Evolutionary conservation across 2,797 vertebrate genomes (phyloP).

Genomic region (Nasua narica): DNA sequence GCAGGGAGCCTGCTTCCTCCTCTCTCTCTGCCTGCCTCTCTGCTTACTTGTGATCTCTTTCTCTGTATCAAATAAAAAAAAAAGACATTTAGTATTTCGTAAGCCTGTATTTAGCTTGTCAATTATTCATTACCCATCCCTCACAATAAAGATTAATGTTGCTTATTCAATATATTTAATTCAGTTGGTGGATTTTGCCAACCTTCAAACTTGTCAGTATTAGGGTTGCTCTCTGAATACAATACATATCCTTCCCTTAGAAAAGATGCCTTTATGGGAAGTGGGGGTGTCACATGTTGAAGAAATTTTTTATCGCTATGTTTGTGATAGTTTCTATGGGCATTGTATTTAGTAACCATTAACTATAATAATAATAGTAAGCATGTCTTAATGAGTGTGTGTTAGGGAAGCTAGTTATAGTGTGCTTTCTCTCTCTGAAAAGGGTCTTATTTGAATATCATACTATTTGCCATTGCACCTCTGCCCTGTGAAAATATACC

Average conservation of each 20-base stretch:
- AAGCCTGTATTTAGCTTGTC: conserved; percentile 57
- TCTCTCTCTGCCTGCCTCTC: no score
- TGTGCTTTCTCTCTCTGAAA: neutral
- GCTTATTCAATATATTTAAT: conserved; percentile 10
- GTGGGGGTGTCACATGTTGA: neutral
- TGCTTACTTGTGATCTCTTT: no score
- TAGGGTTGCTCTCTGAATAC: neutral
- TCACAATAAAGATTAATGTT: conserved; percentile 49
- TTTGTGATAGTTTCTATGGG: neutral
- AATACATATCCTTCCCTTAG: neutral
- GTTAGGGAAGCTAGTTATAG: neutral
- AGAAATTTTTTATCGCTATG: conserved; percentile 28
- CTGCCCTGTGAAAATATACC: conserved; percentile 22
- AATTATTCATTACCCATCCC: conserved; percentile 48
- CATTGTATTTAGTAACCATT: conserved; percentile 6
- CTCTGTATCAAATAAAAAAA: no score
- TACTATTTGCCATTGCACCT: conserved; percentile 7
- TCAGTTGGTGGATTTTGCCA: neutral
- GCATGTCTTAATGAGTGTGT: conserved; percentile 17
- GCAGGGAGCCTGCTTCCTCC: no score
- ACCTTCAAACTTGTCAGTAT: neutral
- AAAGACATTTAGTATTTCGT: conserved; percentile 33
- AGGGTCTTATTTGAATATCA: neutral
- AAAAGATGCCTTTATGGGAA: neutral
- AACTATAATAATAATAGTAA: neutral